These are phyloP conservation scores for Melieria picta DNA, from an alignment of 2,888 invertebrate genomes.

Conservation along the genomic window DNA sequence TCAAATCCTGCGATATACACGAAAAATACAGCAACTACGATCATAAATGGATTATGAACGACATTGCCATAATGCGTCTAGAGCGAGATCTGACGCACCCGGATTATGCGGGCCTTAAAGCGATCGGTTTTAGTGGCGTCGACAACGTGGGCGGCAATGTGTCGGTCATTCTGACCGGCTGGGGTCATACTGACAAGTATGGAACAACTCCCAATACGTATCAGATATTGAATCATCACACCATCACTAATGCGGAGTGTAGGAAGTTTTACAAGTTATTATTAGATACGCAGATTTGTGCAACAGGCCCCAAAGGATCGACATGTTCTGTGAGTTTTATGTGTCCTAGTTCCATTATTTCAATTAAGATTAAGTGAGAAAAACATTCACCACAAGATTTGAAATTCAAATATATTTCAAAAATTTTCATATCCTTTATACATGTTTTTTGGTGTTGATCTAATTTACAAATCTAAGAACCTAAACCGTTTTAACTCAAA, in stretches of 20 bases:
- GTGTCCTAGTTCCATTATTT: not conserved
- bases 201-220: conserved; percentile 48
- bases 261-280: conserved; percentile 42
- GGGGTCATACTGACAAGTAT: conserved; percentile 56
- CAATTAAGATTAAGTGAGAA: too few species aligned
- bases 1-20: conserved; percentile 58
- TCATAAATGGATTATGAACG: conserved; percentile 40
- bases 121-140: conserved; percentile 57
- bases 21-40: conserved; percentile 50
- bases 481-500: too few species aligned
- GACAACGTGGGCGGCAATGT: conserved; percentile 47
- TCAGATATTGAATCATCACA: conserved; percentile 57
- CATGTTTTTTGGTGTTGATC: too few species aligned
- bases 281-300: conserved; percentile 58
- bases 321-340: conserved; percentile 57
- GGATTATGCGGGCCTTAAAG: conserved; percentile 57
- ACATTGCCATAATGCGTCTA: conserved; percentile 59
- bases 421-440: too few species aligned
- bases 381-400: too few species aligned
- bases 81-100: conserved; percentile 48
- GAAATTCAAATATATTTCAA: too few species aligned
- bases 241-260: conserved; percentile 59
- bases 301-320: conserved; percentile 50
- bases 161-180: conserved; percentile 61
- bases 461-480: too few species aligned